These are phyloP conservation scores for Odontothrips loti DNA, from an alignment of 2,888 invertebrate species.

Conservation along the genomic window DNA sequence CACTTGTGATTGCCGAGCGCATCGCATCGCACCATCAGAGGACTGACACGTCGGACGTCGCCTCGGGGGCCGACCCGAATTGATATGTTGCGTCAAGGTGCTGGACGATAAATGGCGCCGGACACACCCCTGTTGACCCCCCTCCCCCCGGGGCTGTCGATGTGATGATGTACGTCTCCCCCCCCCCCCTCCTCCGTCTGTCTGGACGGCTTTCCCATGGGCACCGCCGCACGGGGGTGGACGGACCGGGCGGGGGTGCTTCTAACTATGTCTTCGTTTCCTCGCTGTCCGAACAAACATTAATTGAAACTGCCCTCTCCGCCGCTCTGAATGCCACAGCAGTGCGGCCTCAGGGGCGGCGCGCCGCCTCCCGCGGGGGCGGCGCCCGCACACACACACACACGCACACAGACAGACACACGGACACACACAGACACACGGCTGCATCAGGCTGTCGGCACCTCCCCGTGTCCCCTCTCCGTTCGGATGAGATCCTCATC, in stretches of 20 bases:
- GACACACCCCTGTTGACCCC: neutral
- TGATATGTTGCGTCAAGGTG: conserved; percentile 15
- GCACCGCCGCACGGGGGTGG: neutral
- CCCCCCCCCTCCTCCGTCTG: neutral
- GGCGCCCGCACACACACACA: neutral
- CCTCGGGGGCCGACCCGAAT: neutral
- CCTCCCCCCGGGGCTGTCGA: neutral
- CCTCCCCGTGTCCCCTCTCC: no score
- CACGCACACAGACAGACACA: neutral
- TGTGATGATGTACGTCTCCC: conserved; percentile 3
- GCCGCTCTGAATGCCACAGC: neutral
- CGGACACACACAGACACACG: neutral
- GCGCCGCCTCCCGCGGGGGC: neutral
- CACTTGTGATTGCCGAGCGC: neutral
- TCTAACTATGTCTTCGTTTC: conserved; percentile 15
- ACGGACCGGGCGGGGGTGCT: neutral
- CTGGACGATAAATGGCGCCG: neutral
- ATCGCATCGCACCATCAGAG: neutral
- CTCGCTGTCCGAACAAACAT: conserved; percentile 10
- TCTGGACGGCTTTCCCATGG: neutral
- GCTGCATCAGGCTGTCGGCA: neutral
- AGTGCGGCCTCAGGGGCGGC: neutral
- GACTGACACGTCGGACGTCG: neutral
- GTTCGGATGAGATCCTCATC: no score
- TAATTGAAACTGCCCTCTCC: conserved; percentile 20